Percentiles rank a stretch among this genome's conserved stretches.
phyloP scores from a whole-genome alignment of 2,113 vertebrate genomes.

The Jaculus jaculus region DNA sequence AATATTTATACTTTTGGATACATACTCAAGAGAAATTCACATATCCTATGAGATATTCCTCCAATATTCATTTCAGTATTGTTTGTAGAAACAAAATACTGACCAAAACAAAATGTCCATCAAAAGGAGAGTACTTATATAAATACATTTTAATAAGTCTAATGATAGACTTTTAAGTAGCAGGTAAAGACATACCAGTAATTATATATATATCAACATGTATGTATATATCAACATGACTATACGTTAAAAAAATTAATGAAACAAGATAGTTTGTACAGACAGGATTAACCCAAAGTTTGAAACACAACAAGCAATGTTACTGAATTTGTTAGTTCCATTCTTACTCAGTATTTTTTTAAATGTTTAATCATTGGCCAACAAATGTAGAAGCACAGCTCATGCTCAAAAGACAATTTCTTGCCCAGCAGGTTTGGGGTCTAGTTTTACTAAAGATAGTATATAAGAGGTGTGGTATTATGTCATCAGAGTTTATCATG shows the following conservation, averaged over 20 bases:
- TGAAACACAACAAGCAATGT: not conserved
- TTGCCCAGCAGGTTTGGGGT: not conserved
- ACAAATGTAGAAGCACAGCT: not conserved
- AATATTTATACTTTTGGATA: not conserved
- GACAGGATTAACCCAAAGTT: not conserved
- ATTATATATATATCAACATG: not conserved
- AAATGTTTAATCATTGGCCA: not conserved
- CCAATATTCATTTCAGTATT: not conserved
- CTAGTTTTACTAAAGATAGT: not conserved
- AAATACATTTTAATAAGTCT: not conserved
- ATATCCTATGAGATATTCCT: not conserved
- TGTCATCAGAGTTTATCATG: not conserved
- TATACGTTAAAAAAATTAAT: not conserved
- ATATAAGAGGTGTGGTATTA: not conserved
- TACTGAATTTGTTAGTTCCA: not conserved
- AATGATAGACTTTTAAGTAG: not conserved
- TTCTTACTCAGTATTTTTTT: not conserved
- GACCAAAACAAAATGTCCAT: not conserved
- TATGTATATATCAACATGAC: not conserved
- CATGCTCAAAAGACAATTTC: not conserved
- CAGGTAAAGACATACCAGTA: not conserved
- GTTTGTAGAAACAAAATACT: constrained; percentile 24
- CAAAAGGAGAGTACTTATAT: not conserved
- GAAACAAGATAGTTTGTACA: not conserved
- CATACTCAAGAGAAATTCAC: constrained; percentile 3